Conservation (phyloP, 2,113 vertebrate genomes). For the Spea bombifrons region DNA sequence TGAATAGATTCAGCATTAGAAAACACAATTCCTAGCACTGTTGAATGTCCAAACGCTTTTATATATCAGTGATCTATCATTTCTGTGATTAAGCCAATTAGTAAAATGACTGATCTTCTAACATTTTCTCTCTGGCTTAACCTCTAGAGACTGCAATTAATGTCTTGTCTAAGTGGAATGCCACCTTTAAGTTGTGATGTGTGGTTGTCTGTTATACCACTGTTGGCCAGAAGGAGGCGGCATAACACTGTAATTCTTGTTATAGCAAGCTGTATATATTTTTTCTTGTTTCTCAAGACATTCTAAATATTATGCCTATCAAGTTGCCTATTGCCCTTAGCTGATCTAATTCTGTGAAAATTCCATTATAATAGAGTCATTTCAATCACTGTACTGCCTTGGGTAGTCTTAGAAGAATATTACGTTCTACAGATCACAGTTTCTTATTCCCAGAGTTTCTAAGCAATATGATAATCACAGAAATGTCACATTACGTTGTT, state of each 20-base stretch:
- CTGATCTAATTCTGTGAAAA: background rate
- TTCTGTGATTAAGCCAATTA: no score
- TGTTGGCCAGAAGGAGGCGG: constrained; percentile 33
- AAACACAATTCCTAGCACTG: no score
- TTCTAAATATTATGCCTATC: background rate
- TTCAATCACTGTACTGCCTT: background rate
- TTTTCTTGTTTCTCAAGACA: background rate
- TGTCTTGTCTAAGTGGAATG: no score
- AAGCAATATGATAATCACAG: background rate
- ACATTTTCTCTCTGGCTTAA: no score
- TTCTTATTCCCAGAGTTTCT: background rate
- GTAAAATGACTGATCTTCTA: no score
- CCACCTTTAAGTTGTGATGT: no score
- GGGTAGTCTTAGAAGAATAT: background rate
- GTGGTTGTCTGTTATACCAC: constrained; percentile 45
- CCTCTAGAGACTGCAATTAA: no score
- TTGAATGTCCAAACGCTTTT: no score
- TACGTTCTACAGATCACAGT: no score
- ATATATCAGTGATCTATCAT: no score
- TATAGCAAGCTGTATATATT: background rate
- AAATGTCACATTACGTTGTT: background rate
- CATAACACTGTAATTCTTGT: constrained; percentile 17
- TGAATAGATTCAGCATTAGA: no score
- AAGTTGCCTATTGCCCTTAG: background rate
- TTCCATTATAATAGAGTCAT: background rate